A percentile compares a stretch with the other conserved stretches of the same genome.
Evolutionary conservation across 2,797 vertebrate species (phyloP).

Genomic region (Enteromius anoplus): DNA sequence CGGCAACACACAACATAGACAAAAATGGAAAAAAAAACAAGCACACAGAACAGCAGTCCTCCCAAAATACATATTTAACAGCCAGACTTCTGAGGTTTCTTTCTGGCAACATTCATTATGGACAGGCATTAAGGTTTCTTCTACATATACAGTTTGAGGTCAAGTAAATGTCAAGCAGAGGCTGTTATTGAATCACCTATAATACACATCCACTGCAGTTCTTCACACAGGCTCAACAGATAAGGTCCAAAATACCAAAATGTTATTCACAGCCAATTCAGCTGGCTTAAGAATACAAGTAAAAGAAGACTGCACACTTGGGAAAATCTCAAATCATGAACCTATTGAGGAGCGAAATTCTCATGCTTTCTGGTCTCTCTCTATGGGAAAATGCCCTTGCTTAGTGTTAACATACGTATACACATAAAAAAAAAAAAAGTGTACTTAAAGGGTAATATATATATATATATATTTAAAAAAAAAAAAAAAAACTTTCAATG

Average conservation of each 20-base stretch:
- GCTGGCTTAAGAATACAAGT: neutral
- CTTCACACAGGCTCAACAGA: neutral
- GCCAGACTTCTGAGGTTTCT: constrained; percentile 18
- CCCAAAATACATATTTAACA: neutral
- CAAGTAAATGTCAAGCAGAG: constrained; percentile 30
- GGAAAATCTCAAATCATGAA: neutral
- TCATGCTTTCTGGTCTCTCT: neutral
- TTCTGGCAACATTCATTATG: constrained; percentile 32
- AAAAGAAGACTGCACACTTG: neutral
- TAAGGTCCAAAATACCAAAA: constrained; percentile 5
- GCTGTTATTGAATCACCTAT: neutral
- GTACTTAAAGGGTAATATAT: constrained; percentile 58
- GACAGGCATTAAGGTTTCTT: constrained; percentile 35
- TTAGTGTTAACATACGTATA: constrained; percentile 63
- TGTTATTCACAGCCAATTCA: constrained; percentile 8
- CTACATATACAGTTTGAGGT: neutral
- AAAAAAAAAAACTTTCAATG: neutral
- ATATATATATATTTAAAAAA: too few species aligned
- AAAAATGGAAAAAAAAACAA: neutral
- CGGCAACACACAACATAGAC: constrained; percentile 7
- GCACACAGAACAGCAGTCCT: constrained; percentile 17
- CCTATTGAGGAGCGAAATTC: neutral
- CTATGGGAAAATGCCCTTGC: constrained; percentile 41
- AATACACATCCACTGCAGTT: neutral
- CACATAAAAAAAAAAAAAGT: too few species aligned